Evolutionary conservation across 2,888 invertebrate genomes (phyloP), one percentile per base, ranked within the genome.

Genomic region (Cephus rjabovi): DNA sequence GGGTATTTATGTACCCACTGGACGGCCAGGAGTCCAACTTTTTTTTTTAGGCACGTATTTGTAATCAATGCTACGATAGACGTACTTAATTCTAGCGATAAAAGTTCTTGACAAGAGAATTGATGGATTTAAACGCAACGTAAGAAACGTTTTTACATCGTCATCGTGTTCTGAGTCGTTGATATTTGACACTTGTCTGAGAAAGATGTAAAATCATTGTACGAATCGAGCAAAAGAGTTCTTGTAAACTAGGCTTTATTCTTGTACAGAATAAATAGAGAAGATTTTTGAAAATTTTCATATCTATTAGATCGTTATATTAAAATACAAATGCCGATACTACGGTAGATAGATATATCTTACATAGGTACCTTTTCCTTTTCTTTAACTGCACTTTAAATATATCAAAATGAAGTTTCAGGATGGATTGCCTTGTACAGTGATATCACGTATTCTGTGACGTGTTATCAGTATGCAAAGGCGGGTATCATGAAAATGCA

Each of bases 281-380:
- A 37, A 37, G 56, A 56, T 56, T 56, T 56, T 56, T 56, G 2
- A 34, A 71, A 31, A 74, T 23, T 30, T 35, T 34, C 23, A 34
- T 34, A 71, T 75, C 1, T 34, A 81, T 84, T 85, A 83, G 86
- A 84, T 82, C 82, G 82, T 83, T 88, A 85, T 90, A 91, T 89
- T 90, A 91, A 90, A 91, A 90, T 91, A 91, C 90, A 91, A 90
- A 90, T 87, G 87, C 87, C 87, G 86, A 87, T 86, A 87, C 84
- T 83, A 87, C 86, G 85, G 86, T 85, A 83, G 81, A 81, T 87
- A 85, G 80, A 84, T 82, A 85, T 80, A 83, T 77, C 81, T 74
- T 76, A 71, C 71, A 31, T 34, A 34, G 31, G 9, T 31, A 15
- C 12, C 31, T 71, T 71, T 71, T 71, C 71, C 71, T 3, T 71